Base-by-base conservation (phyloP, 2,797 vertebrate species). In the Valencia hispanica region DNA sequence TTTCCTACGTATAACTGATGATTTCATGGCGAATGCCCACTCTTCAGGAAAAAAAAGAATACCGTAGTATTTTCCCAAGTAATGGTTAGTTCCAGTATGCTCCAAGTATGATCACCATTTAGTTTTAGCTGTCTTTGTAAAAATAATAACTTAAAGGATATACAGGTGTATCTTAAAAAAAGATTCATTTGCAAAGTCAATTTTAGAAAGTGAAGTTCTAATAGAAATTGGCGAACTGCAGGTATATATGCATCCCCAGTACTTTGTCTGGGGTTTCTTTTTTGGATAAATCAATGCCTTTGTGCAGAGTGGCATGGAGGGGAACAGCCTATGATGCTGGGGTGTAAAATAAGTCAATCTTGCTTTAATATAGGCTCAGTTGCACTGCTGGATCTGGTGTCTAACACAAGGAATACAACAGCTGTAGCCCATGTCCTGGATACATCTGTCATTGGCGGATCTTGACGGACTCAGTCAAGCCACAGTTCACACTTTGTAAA, bases 1-100 rank as follows among this genome's bases (percentile, higher is more conserved):
- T 50, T 36, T 22, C 57, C 32, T 59, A 41, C 72, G 53, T 80
- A 70, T 84, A 68, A 81, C 69, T 70, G 12, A 73, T 66, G 0
- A 25, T 65, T 80, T 43, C 9, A 72, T 11, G 30, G 55, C 12
- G 34, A 75, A 75, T 14, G 57, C 30, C 18, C 0, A 45, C 41
- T 17, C 39, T 43, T 17, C 2, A 27, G 7, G 68, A 78, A 73
- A 10, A n/a, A 53, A 75, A 22, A 27, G n/a, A n/a, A n/a, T n/a
- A n/a, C n/a, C 1, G 20, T 2, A 70, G 22, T 55, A 68, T 34
- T 0, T 0, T 18, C 12, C n/a, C 69, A 2, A 48, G 50, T 17
- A 25, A 15, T 5, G 14, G 27, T 73, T 9, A 9, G 9, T 18
- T 72, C 17, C 30, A 36, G 25, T 39, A 30, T 57, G 4, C 18